Evolutionary conservation across 2,113 vertebrate genomes (phyloP), one percentile per base, ranked within the genome.

Genomic region (Taurulus bubalis): DNA sequence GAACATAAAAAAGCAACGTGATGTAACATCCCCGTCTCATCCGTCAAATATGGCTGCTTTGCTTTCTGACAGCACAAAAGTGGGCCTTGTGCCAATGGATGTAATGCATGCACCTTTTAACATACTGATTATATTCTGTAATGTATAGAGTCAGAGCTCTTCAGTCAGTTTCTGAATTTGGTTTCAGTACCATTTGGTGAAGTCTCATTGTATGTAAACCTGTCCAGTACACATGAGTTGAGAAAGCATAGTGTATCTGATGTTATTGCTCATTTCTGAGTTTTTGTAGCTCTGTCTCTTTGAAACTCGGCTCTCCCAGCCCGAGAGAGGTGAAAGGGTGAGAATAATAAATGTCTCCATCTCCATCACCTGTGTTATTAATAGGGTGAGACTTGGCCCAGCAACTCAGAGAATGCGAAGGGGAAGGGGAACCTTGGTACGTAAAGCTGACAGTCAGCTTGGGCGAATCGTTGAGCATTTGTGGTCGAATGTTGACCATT

Each of bases 331-430:
- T 40, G 69, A 79, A 34, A 42, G 45, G 32, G 24, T 36, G 10
- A 71, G 60, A 30, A 72, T 77, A 83, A 89, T 88, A 77, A 66
- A 81, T 86, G 59, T 65, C 49, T 80, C 68, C 40, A 71, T 84
- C 83, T 87, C 79, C 78, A 87, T 86, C 78, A 67, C 69, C 71
- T 75, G 49, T 60, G 64, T 80, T 84, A 85, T 83, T 79, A 85
- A 81, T 80, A 77, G 3, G 83, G 85, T 49, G 80, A 76, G 38
- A 70, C 53, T 63, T 72, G 82, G 49, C 71, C 30, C 26, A 26
- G 30, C 28, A 53, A 67, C 77, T 58, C 51, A 65, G 69, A 66
- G 71, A 70, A 69, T 9, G 40, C 71, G 59, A 66, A 49, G 9
- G 71, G 40, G 26, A 45, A 38, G 2, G 36, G 6, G 15, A 6